phyloP scores from a whole-genome alignment of 2,113 vertebrate species.

The Platysteira castanea region DNA sequence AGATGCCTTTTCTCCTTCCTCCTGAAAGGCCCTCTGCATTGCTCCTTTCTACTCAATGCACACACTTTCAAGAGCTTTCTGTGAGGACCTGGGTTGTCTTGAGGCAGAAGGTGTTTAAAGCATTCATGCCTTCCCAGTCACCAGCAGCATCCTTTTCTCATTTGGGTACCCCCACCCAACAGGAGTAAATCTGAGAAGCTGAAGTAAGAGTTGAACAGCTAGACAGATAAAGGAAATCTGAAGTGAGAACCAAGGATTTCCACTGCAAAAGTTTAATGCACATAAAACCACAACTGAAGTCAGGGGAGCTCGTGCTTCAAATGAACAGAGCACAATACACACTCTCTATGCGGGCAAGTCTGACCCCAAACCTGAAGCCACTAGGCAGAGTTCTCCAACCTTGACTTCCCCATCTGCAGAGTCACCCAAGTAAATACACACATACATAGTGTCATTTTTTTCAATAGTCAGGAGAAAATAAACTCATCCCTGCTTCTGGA shows the following conservation, averaged over 20 bases:
- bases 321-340: not conserved
- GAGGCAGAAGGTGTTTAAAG: not conserved
- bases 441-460: too few species aligned
- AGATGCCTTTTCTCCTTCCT: not conserved
- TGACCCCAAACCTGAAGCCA: not conserved
- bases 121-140: not conserved
- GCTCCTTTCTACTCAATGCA: not conserved
- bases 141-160: not conserved
- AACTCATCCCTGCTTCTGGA: not conserved
- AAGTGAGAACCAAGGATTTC: not conserved
- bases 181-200: not conserved
- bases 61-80: not conserved
- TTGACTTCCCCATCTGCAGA: not conserved
- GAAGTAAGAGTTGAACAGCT: not conserved
- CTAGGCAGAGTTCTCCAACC: not conserved
- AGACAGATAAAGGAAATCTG: not conserved
- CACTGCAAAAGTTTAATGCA: not conserved
- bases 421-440: not conserved
- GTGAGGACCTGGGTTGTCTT: not conserved
- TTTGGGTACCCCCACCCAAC: not conserved
- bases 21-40: not conserved
- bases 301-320: not conserved
- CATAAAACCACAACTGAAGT: not conserved
- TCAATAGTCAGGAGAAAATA: not conserved
- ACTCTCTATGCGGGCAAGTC: fast-evolving